Conservation (phyloP, 2,888 invertebrate genomes). For the Palloptera scutellata region DNA sequence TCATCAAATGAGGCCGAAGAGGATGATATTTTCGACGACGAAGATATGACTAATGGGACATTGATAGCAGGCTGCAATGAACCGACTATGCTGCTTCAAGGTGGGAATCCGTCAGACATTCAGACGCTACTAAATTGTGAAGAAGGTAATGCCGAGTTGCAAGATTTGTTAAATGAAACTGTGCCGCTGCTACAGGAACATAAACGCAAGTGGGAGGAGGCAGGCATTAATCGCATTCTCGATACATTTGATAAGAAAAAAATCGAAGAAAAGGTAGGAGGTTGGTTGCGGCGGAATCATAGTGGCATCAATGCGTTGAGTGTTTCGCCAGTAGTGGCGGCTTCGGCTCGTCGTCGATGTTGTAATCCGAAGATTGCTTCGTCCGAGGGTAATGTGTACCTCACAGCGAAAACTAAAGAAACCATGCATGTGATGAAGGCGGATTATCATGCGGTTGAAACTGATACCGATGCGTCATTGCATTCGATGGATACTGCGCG, state of each 20-base stretch:
- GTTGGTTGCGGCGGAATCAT: slow-evolving; percentile 53
- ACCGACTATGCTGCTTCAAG: too few species aligned
- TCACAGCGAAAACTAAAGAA: too few species aligned
- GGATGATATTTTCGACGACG: slow-evolving; percentile 33
- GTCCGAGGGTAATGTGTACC: not conserved
- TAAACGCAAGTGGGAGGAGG: slow-evolving; percentile 52
- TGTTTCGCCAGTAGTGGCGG: not conserved
- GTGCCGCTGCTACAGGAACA: slow-evolving; percentile 53
- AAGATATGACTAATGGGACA: slow-evolving; percentile 26
- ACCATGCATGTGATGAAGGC: too few species aligned
- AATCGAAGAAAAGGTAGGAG: slow-evolving; percentile 55
- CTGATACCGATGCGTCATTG: slow-evolving; percentile 46
- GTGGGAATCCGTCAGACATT: too few species aligned
- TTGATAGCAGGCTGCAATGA: too few species aligned
- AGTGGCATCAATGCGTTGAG: not conserved
- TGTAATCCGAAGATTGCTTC: not conserved
- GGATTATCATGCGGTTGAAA: not conserved
- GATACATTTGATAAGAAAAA: slow-evolving; percentile 54
- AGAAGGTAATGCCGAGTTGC: slow-evolving; percentile 29
- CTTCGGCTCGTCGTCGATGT: not conserved
- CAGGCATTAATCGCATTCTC: slow-evolving; percentile 53
- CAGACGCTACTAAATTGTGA: not conserved
- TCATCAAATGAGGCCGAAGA: slow-evolving; percentile 35
- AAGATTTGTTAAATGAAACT: slow-evolving; percentile 52
- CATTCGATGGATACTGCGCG: slow-evolving; percentile 58